A percentile compares a stretch with the other conserved stretches of the same genome.
Conservation (phyloP, 2,888 invertebrate genomes). For the Tachina lurida region DNA sequence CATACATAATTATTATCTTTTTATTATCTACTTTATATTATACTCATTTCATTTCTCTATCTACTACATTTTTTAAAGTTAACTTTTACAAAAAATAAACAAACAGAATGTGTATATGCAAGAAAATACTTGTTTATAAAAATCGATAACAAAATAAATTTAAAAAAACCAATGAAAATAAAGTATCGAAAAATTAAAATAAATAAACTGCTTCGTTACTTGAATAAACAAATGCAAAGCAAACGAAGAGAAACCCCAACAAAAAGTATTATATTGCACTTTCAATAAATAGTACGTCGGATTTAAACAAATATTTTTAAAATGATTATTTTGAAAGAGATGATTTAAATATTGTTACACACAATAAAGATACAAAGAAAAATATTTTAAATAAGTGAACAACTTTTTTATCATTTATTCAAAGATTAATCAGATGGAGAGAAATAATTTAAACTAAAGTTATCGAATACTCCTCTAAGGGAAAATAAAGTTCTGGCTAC, state of each 20-base stretch:
- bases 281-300: conserved; percentile 19
- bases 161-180: background rate
- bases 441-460: no score
- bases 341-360: background rate
- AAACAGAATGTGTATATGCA: background rate
- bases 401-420: no score
- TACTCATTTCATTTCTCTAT: conserved; percentile 14
- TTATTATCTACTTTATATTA: background rate
- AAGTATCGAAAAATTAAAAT: conserved; percentile 21
- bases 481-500: no score
- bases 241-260: background rate
- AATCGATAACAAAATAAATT: background rate
- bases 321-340: background rate
- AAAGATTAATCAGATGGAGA: no score
- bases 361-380: no score
- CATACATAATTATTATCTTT: no score
- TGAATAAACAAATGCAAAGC: conserved; percentile 7
- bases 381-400: no score
- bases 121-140: conserved; percentile 21
- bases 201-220: conserved; percentile 37
- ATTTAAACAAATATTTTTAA: background rate
- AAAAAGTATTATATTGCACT: conserved; percentile 15
- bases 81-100: conserved; percentile 18
- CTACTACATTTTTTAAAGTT: background rate
- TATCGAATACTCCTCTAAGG: no score